A percentile compares a stretch with the other conserved stretches of the same genome.
Evolutionary conservation across 2,888 invertebrate species (phyloP).

Genomic region (Buathra laborator): DNA sequence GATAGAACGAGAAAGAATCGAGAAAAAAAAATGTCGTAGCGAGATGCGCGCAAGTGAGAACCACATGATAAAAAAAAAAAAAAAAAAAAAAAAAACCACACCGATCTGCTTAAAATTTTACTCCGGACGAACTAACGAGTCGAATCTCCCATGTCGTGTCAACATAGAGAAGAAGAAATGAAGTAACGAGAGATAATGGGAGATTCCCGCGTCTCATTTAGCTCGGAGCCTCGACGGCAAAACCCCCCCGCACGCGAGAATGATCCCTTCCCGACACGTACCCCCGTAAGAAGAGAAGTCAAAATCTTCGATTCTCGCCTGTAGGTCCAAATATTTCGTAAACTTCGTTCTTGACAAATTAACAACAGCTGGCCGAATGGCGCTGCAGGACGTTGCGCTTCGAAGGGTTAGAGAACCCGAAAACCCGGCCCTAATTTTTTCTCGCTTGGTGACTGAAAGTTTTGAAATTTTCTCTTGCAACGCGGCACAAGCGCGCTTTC

Average conservation of each 20-base stretch:
- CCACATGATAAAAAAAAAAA: constrained; percentile 1
- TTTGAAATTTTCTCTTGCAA: constrained; percentile 30
- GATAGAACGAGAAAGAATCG: constrained; percentile 38
- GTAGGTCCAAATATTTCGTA: constrained; percentile 66
- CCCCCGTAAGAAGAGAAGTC: constrained; percentile 62
- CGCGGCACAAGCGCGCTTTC: background rate
- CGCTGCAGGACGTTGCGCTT: constrained; percentile 21
- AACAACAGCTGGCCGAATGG: constrained; percentile 74
- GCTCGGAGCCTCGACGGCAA: background rate
- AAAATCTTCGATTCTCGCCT: constrained; percentile 42
- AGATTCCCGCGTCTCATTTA: constrained; percentile 35
- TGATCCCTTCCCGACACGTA: constrained; percentile 57
- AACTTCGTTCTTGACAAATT: constrained; percentile 72
- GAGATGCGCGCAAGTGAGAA: constrained; percentile 26
- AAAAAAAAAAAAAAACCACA: too few relatives aligned
- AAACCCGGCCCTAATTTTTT: constrained; percentile 41
- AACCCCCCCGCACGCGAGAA: background rate
- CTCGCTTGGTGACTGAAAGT: background rate
- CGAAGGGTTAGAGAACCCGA: constrained; percentile 8
- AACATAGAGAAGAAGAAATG: constrained; percentile 13
- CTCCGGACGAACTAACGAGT: constrained; percentile 30
- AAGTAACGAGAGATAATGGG: constrained; percentile 35
- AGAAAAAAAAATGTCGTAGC: constrained; percentile 1
- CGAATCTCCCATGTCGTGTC: constrained; percentile 25
- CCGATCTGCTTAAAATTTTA: constrained; percentile 36